phyloP scores from a whole-genome alignment of 2,888 invertebrate species.

The Peribatodes rhomboidaria region DNA sequence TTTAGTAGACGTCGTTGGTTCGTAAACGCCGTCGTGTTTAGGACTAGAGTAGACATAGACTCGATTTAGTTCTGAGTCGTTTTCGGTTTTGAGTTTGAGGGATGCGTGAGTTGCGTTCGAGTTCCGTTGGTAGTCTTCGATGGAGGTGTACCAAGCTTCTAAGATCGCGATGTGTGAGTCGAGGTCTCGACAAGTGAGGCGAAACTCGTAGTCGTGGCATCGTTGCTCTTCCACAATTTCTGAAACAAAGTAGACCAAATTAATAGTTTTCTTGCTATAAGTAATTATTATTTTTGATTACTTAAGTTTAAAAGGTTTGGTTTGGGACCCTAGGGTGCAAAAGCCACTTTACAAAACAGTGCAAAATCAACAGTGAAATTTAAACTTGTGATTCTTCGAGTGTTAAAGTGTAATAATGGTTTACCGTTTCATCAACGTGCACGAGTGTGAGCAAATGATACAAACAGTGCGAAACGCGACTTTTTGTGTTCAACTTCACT shows the following conservation, averaged over 20 bases:
- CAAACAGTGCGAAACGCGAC: too few species aligned
- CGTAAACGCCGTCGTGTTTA: slow-evolving; percentile 78
- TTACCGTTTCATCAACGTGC: too few species aligned
- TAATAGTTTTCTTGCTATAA: too few species aligned
- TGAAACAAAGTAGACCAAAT: slow-evolving; percentile 69
- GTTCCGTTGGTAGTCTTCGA: slow-evolving; percentile 67
- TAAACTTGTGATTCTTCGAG: too few species aligned
- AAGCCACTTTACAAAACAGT: too few species aligned
- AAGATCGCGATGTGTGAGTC: slow-evolving; percentile 88
- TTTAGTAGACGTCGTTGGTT: slow-evolving; percentile 49
- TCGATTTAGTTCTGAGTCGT: slow-evolving; percentile 75
- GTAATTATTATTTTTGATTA: too few species aligned
- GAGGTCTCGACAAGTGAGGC: slow-evolving; percentile 88
- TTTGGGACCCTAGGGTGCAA: too few species aligned
- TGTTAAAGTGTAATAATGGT: too few species aligned
- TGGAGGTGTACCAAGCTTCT: slow-evolving; percentile 87
- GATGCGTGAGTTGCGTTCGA: slow-evolving; percentile 59
- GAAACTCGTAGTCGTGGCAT: slow-evolving; percentile 87
- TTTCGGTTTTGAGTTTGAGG: slow-evolving; percentile 69
- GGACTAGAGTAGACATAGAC: slow-evolving; percentile 82
- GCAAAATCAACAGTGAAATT: too few species aligned
- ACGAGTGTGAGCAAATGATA: too few species aligned
- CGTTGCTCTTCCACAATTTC: slow-evolving; percentile 89
- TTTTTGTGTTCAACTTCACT: too few species aligned
- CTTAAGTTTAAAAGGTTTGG: too few species aligned